Percentiles rank a stretch among this genome's conserved stretches.
phyloP scores from a whole-genome alignment of 2,797 vertebrate species.

The Sarcoramphus papa region DNA sequence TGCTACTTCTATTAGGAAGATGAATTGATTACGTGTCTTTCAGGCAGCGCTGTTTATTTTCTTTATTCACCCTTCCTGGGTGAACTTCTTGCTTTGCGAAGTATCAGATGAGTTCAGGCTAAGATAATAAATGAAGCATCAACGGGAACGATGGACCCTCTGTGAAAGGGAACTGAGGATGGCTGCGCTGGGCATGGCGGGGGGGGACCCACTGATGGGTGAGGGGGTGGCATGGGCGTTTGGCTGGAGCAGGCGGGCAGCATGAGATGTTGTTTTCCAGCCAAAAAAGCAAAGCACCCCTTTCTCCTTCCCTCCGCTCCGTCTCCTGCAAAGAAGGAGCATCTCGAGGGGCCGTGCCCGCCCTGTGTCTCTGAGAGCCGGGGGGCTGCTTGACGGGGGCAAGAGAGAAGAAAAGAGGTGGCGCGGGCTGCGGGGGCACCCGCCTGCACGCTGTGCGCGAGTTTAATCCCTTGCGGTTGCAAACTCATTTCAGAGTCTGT shows the following conservation, averaged over 20 bases:
- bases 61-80: background rate
- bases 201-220: rapidly evolving
- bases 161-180: background rate
- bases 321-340: background rate
- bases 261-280: background rate
- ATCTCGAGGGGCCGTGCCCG: rapidly evolving
- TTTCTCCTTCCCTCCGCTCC: rapidly evolving
- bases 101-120: background rate
- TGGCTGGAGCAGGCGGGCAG: background rate
- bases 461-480: background rate
- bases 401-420: background rate
- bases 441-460: rapidly evolving
- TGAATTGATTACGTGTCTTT: rapidly evolving
- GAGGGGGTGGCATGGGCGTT: rapidly evolving
- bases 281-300: background rate
- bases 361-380: too few relatives aligned
- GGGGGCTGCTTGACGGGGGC: background rate
- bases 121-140: rapidly evolving
- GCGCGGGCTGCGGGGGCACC: background rate
- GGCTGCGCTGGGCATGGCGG: background rate
- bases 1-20: background rate
- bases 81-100: background rate
- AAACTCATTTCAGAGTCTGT: background rate
- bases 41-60: background rate
- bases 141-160: background rate